phyloP scores from a whole-genome alignment of 2,113 vertebrate species.

The Mormyrus lacerda region DNA sequence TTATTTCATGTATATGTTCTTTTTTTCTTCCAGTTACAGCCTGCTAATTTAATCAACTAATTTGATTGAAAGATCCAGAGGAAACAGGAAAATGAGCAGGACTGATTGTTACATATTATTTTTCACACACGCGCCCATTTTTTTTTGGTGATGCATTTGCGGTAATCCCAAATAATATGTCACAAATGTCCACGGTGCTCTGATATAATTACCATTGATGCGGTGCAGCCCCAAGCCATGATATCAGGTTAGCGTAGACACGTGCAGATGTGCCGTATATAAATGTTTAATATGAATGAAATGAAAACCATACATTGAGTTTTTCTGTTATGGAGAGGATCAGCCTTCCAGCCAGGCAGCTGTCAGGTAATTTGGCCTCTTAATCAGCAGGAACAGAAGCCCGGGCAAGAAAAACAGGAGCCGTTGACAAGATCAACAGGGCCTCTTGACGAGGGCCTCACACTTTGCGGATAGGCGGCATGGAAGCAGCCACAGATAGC shows the following conservation, averaged over 20 bases:
- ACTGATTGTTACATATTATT: not conserved
- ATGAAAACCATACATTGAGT: constrained; percentile 45
- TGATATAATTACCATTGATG: not conserved
- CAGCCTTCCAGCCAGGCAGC: constrained; percentile 24
- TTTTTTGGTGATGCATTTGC: not conserved
- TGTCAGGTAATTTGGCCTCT: constrained; percentile 29
- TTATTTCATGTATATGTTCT: not conserved
- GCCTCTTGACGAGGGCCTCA: constrained; percentile 29
- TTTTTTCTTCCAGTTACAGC: not conserved
- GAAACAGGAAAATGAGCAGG: not conserved
- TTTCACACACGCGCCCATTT: not conserved
- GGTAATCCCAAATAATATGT: not conserved
- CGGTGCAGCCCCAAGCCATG: not conserved
- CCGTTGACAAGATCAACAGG: constrained; percentile 52
- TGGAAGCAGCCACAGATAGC: constrained; percentile 47
- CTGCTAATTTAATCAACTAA: not conserved
- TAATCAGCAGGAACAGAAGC: constrained; percentile 34
- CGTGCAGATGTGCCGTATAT: constrained; percentile 37
- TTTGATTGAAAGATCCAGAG: not conserved
- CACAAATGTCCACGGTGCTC: not conserved
- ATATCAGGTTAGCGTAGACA: not conserved
- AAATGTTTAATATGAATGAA: constrained; percentile 37
- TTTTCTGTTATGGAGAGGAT: not conserved
- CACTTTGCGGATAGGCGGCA: constrained; percentile 38
- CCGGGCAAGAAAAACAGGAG: constrained; percentile 53